phyloP scores from a whole-genome alignment of 2,888 invertebrate species.

The Phyllotreta cruciferae region DNA sequence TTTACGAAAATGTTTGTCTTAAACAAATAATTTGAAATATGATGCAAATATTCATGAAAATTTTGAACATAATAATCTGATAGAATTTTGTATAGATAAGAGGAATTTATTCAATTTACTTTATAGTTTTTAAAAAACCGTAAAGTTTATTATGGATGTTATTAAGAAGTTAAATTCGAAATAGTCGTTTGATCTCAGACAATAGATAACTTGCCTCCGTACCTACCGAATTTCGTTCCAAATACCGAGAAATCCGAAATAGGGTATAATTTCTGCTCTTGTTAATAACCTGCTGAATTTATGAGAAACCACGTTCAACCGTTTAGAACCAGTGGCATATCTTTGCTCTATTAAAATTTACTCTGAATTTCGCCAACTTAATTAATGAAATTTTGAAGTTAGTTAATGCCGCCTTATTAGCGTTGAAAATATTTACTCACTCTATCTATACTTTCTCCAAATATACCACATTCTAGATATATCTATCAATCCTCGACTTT shows the following conservation, averaged over 20 bases:
- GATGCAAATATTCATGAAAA: no score
- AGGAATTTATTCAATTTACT: no score
- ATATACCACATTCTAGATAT: no score
- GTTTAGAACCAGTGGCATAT: neutral
- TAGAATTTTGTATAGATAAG: no score
- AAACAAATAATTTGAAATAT: no score
- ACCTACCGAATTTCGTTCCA: constrained; percentile 14
- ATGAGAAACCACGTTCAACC: constrained; percentile 31
- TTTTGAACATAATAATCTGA: no score
- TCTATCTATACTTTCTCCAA: neutral
- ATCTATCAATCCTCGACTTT: no score
- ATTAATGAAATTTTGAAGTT: neutral
- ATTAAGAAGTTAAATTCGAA: neutral
- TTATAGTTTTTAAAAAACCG: no score
- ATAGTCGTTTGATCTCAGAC: constrained; percentile 15
- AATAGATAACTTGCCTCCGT: constrained; percentile 22
- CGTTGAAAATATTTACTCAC: neutral
- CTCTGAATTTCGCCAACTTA: no score
- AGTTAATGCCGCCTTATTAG: neutral
- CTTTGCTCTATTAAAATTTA: neutral
- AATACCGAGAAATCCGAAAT: constrained; percentile 28
- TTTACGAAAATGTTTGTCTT: no score
- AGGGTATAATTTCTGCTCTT: constrained; percentile 32
- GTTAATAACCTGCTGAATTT: constrained; percentile 37
- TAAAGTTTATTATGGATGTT: no score